Conservation (phyloP, 2,797 vertebrate species). For the Poecilia picta region DNA sequence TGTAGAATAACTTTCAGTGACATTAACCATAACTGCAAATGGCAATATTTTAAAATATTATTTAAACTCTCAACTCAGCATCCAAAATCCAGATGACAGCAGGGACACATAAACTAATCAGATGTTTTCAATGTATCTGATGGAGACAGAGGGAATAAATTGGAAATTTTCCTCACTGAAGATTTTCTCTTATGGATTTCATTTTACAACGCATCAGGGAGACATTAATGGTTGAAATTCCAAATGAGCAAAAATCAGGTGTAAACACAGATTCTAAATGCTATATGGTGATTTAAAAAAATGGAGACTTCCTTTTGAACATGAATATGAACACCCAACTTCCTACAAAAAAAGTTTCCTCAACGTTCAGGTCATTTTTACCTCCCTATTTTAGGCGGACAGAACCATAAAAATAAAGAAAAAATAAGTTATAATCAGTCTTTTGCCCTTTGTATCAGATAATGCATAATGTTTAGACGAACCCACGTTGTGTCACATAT, state of each 20-base stretch:
- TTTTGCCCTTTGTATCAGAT: neutral
- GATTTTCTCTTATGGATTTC: neutral
- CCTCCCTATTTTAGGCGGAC: too few relatives aligned
- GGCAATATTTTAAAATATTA: neutral
- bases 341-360: too few relatives aligned
- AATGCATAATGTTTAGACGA: neutral
- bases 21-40: neutral
- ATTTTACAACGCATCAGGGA: neutral
- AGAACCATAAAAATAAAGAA: neutral
- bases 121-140: neutral
- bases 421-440: neutral
- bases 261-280: neutral
- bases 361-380: too few relatives aligned
- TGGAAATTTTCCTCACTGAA: neutral
- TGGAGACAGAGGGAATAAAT: neutral
- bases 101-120: neutral
- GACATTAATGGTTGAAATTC: neutral
- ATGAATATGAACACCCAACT: neutral
- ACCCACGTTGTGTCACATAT: neutral
- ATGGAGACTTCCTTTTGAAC: neutral
- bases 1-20: neutral
- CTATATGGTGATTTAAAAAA: neutral
- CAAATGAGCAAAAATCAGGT: neutral
- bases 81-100: neutral
- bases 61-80: neutral